These are phyloP conservation scores for Clarias pachynema DNA, from an alignment of 2,797 vertebrate species.

Conservation along the genomic window DNA sequence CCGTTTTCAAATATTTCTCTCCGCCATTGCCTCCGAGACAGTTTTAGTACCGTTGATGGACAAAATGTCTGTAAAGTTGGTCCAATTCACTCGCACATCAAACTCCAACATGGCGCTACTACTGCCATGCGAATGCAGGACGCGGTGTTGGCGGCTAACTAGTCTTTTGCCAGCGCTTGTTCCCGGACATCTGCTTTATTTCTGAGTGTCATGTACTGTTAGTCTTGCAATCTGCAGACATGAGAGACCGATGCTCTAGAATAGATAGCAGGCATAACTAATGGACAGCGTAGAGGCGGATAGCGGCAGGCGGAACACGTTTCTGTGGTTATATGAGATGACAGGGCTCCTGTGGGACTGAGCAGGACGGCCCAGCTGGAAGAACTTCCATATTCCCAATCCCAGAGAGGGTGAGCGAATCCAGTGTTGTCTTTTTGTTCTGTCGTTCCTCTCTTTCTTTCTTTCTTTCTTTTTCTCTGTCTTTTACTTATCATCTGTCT, in stretches of 20 bases:
- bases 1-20: neutral
- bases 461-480: neutral
- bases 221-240: conserved; percentile 58
- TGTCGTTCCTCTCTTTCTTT: neutral
- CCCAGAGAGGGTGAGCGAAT: conserved; percentile 41
- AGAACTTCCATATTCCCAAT: conserved; percentile 59
- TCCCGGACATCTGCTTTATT: conserved; percentile 56
- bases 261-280: conserved; percentile 66
- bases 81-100: neutral
- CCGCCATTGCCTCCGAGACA: neutral
- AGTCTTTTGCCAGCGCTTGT: conserved; percentile 22
- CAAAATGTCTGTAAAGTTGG: neutral
- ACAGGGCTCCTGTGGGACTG: conserved; percentile 66
- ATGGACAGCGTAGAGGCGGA: conserved; percentile 60
- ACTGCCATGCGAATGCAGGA: conserved; percentile 26
- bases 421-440: conserved; percentile 17
- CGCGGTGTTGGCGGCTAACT: conserved; percentile 32
- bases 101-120: neutral
- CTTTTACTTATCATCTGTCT: conserved; percentile 34
- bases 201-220: conserved; percentile 65
- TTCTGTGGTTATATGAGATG: conserved; percentile 69
- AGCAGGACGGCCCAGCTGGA: conserved; percentile 43
- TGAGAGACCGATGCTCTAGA: conserved; percentile 36
- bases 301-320: conserved; percentile 58
- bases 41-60: neutral